Evolutionary conservation across 2,113 vertebrate species (phyloP), one percentile per base, ranked within the genome.

Genomic region (Zootoca vivipara): DNA sequence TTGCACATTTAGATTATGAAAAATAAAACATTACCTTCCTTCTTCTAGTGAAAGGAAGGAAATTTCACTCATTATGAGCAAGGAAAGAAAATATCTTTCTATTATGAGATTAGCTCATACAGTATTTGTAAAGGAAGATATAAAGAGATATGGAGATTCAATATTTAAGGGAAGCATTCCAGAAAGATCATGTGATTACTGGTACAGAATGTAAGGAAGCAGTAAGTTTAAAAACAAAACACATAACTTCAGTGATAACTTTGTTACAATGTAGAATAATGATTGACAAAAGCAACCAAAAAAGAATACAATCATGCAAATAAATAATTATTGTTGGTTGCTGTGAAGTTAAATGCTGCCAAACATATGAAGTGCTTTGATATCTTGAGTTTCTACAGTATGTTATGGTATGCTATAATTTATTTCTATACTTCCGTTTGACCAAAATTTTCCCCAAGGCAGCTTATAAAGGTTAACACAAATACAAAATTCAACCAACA

Each of bases 321-420:
- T 52, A 52, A 70, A 18, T 5, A 70, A 18, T 5, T 52, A 58
- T 81, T 69, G 38, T 22, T 69, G 12, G 33, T 3, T 22, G 52
- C 5, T 8, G 65, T 83, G 2, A 75, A 20, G 20, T 16, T 58
- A 86, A 83, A 75, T 52, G 20, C n/a, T 67, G 28, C 58, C 7
- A 83, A 62, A 42, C 30, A 26, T 33, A 85, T 74, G 88, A 62
- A 12, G 0, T 0, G 1, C 46, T 69, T 56, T 24, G 0, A 69
- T 26, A 79, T 83, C 42, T 83, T 75, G 82, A 89, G 9, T 69
- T 69, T 89, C 65, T 78, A 80, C 7, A 20, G 30, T 0, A 1
- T 70, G 72, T 52, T 24, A 16, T n/a, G 22, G 58, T 20, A 62
- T 18, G 58, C 18, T n/a, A 73, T 73, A 18, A 73, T 73, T 35